A percentile compares a stretch with the other conserved stretches of the same genome.
Conservation (phyloP, 2,888 invertebrate species). For the Cancer borealis region DNA sequence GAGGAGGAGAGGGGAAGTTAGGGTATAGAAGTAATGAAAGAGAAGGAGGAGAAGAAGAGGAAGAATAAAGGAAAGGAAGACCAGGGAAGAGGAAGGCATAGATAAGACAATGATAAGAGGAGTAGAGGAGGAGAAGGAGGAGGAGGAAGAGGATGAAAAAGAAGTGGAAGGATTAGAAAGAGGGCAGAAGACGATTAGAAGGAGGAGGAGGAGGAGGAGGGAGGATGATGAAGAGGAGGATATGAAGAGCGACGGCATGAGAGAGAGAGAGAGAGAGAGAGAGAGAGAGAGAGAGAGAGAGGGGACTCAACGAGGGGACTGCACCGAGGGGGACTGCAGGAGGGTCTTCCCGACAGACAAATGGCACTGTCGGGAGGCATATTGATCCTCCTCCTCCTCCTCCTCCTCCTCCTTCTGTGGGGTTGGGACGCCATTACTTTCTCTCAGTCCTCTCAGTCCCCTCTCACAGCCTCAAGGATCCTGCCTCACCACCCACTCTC, state of each 20-base stretch:
- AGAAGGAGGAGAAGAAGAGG: neutral
- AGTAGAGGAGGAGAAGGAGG: neutral
- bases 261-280: conserved; percentile 45
- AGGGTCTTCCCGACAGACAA: conserved; percentile 49
- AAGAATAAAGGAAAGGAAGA: neutral
- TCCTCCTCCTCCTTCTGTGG: neutral
- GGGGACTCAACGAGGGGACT: neutral
- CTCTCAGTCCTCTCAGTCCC: neutral
- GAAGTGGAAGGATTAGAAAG: neutral
- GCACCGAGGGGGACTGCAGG: neutral
- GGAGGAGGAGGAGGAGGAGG: neutral
- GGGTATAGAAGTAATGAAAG: neutral
- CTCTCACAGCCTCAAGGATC: neutral
- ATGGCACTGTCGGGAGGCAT: conserved; percentile 49
- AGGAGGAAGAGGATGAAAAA: neutral
- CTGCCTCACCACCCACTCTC: neutral
- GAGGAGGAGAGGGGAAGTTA: neutral
- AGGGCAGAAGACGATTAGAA: neutral
- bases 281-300: conserved; percentile 31
- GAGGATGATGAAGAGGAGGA: neutral
- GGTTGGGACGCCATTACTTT: neutral
- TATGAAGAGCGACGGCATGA: neutral
- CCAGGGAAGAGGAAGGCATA: neutral
- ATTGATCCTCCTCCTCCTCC: conserved; percentile 52
- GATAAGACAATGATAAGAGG: neutral